A percentile compares a stretch with the other conserved stretches of the same genome.
phyloP scores from a whole-genome alignment of 2,888 invertebrate genomes.

The Cepaea hortensis region DNA sequence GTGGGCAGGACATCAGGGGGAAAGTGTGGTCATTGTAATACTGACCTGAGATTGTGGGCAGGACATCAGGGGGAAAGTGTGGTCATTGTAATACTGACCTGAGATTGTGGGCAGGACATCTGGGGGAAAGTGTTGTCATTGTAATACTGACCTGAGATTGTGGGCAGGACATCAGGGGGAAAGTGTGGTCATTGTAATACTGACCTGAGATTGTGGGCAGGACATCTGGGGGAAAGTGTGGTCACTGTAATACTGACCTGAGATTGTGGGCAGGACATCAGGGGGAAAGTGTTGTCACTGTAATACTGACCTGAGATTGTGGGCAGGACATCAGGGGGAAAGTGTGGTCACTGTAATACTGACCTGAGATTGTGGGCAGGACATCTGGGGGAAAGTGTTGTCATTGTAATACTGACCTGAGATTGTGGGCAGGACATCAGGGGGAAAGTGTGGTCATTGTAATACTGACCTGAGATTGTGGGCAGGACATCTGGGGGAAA shows the following conservation, averaged over 20 bases:
- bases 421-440: constrained; percentile 88
- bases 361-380: not conserved
- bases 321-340: not conserved
- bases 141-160: not conserved
- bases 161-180: not conserved
- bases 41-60: not conserved
- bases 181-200: constrained; percentile 17
- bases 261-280: not conserved
- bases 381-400: too few relatives aligned
- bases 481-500: not conserved
- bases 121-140: not conserved
- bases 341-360: not conserved
- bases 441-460: constrained; percentile 81
- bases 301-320: not conserved
- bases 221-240: constrained; percentile 87
- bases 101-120: not conserved
- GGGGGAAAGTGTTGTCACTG: not conserved
- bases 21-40: constrained; percentile 76
- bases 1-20: constrained; percentile 90
- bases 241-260: not conserved
- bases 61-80: too few relatives aligned
- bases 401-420: constrained; percentile 75
- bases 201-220: constrained; percentile 84
- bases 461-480: not conserved
- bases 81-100: not conserved